Base-by-base conservation (phyloP, 2,888 invertebrate species). In the Hydrotaea diabolus region DNA sequence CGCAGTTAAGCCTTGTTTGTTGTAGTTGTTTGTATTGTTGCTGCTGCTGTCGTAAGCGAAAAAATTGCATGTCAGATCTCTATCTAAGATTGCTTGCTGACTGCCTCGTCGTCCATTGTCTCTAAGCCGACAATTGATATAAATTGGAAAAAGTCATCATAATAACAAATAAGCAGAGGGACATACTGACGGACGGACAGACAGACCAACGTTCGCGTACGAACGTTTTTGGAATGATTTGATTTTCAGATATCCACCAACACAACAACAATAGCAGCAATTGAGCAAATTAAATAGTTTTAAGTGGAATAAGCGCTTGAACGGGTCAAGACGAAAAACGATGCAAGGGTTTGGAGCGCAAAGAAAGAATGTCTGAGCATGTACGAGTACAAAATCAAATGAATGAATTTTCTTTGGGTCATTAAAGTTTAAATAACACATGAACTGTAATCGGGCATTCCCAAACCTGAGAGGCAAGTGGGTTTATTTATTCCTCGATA, bases 91-190 rank as follows among this genome's bases (percentile, higher is more conserved):
- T 43, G 43, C 21, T 69, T 13, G 36, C 64, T 2, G 31, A 21
- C 55, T 57, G 62, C 31, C 31, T 26, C 62, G 26, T 15, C 17
- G 66, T 69, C 69, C 46, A 46, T 43, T 69, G 23, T 46, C 46
- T 13, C 46, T 69, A 21, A 23, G 69, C 46, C 69, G 69, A 69
- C 69, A 69, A 69, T 69, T 69, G 69, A 69, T 69, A 69, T 69
- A 64, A 64, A 64, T n/a, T 36, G 19, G 5, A 31, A 59, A 46
- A n/a, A 46, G 46, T 46, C 46, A 31, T 31, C 31, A 39, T 39
- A 39, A 39, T 39, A 39, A 39, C 39, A 39, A 39, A 3, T 13
- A 39, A 39, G 39, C 39, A 39, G 8, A 3, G 39, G 1, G 31
- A 3, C 8, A 8, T 11, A 39, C 39, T 39, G n/a, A 13, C 13